These are phyloP conservation scores for Cataglyphis rosenhaueri DNA, from an alignment of 2,888 invertebrate genomes.

Conservation along the genomic window DNA sequence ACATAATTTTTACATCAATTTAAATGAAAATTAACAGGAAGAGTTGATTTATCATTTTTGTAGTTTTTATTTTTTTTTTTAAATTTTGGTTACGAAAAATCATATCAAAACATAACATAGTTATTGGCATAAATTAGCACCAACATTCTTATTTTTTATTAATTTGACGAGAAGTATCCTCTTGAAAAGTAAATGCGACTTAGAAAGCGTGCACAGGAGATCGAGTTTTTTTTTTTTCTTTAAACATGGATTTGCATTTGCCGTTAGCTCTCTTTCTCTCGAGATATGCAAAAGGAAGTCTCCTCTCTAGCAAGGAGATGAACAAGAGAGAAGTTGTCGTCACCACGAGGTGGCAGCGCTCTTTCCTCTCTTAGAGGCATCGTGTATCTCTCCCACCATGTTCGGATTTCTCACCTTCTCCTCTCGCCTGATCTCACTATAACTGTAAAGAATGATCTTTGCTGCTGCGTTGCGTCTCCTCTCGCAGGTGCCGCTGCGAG, in stretches of 20 bases:
- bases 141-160: neutral
- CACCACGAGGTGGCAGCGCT: conserved; percentile 54
- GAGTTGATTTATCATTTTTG: neutral
- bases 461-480: conserved; percentile 28
- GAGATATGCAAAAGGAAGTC: conserved; percentile 56
- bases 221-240: conserved; percentile 38
- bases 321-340: conserved; percentile 32
- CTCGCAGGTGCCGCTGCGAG: conserved; percentile 16
- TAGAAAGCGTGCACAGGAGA: conserved; percentile 43
- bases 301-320: conserved; percentile 27
- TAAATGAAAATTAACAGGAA: neutral
- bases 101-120: neutral
- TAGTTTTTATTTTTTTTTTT: neutral
- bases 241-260: conserved; percentile 43
- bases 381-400: conserved; percentile 55
- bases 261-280: conserved; percentile 60
- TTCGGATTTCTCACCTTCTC: conserved; percentile 42
- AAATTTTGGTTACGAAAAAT: neutral
- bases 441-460: conserved; percentile 76
- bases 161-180: neutral
- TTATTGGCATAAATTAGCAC: neutral
- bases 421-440: conserved; percentile 65
- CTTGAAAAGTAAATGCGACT: conserved; percentile 53
- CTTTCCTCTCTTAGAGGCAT: conserved; percentile 61
- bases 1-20: conserved; percentile 4